Conservation (phyloP, 1,140 invertebrate genomes). For the Trichoplusia ni region DNA sequence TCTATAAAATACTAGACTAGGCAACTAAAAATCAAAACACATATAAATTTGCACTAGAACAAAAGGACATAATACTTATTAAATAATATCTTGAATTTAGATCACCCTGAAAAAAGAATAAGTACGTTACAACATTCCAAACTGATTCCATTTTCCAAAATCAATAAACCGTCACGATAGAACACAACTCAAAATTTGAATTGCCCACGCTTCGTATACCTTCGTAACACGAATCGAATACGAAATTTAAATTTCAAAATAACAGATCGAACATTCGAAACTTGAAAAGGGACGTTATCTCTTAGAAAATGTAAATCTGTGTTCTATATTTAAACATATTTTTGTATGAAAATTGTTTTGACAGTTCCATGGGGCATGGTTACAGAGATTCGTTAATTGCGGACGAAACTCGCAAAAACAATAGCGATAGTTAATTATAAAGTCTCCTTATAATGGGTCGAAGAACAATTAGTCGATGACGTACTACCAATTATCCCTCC, state of each 20-base stretch:
- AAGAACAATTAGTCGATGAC: neutral
- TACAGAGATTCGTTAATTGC: too few species aligned
- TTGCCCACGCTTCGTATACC: neutral
- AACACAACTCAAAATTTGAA: conserved; percentile 30
- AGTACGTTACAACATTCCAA: neutral
- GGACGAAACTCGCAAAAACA: too few species aligned
- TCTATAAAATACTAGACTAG: too few species aligned
- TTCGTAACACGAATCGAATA: neutral
- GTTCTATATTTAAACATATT: too few species aligned
- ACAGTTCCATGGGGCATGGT: too few species aligned
- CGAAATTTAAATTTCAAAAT: conserved; percentile 11
- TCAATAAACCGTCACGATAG: neutral
- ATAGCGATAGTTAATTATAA: too few species aligned
- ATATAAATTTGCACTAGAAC: too few species aligned
- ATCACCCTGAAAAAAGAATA: neutral
- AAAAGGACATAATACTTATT: too few species aligned
- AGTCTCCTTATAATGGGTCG: too few species aligned
- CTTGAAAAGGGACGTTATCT: neutral
- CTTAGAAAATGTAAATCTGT: neutral
- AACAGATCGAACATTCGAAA: neutral
- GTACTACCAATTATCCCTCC: neutral
- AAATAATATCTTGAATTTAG: too few species aligned
- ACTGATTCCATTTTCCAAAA: neutral
- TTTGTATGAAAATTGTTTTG: too few species aligned
- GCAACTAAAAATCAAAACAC: too few species aligned